Evolutionary conservation across 2,113 vertebrate species (phyloP), one percentile per base, ranked within the genome.

Genomic region (Thamnaconus septentrionalis): DNA sequence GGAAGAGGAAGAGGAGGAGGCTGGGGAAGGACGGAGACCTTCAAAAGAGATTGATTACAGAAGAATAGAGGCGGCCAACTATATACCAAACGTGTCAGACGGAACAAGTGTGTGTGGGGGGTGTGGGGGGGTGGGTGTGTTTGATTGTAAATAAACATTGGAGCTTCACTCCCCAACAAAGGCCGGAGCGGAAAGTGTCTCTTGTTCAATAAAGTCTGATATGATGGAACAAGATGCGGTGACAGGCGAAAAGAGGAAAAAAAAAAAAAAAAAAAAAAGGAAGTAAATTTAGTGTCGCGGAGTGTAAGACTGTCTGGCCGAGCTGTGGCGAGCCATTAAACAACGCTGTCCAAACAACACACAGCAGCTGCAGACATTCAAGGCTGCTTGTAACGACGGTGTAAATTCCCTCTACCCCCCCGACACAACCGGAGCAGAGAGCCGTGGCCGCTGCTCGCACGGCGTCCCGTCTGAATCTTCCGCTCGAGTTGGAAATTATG

Each of bases 291-390:
- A 42, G 49, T 31, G 18, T 31, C 18, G 53, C 31, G 41, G 10
- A 61, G 65, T 52, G 66, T 75, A 75, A 76, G 49, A 42, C 77
- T 81, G 87, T 87, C 86, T 51, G 51, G 44, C n/a, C 84, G 84
- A 87, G 86, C 82, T 89, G 88, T 70, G 83, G 79, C 86, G 68
- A 61, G 52, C 67, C 71, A 69, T 76, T 56, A 77, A 86, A 79
- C 74, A 73, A 61, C 10, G 44, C 79, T 88, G 73, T 87, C 64
- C 81, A 85, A 88, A 86, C 81, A 86, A 71, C 59, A 0, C 52
- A 71, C 41, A 64, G 59, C 42, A 81, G 70, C 48, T 5, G 10
- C 9, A 56, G 70, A 76, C 70, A 76, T 71, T 79, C 83, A 86
- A 59, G 64, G 71, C 68, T 56, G 65, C 67, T 61, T 56, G 49